phyloP scores from a whole-genome alignment of 2,797 vertebrate genomes.

The Pipistrellus kuhlii region DNA sequence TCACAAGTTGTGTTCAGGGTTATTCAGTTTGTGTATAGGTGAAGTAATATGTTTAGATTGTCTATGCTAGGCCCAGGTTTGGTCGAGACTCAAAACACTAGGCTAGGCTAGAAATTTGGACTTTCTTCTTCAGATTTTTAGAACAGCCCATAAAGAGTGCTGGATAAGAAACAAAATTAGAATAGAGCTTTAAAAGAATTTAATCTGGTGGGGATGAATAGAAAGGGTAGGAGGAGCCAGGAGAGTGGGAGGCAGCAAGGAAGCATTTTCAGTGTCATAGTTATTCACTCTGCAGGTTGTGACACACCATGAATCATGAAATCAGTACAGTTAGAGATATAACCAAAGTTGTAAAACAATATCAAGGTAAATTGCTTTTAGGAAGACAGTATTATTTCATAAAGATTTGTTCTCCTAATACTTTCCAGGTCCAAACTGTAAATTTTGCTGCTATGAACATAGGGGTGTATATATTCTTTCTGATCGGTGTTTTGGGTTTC shows the following conservation, averaged over 20 bases:
- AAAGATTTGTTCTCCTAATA: background rate
- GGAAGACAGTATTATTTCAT: slow-evolving; percentile 36
- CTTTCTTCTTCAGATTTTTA: slow-evolving; percentile 51
- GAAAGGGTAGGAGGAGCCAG: background rate
- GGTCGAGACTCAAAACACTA: background rate
- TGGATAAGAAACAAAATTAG: slow-evolving; percentile 21
- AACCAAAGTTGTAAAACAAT: slow-evolving; percentile 8
- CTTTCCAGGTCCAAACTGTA: too few relatives aligned
- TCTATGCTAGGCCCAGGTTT: background rate
- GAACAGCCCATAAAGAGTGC: background rate
- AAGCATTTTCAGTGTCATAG: background rate
- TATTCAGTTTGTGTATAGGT: background rate
- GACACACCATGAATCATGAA: background rate
- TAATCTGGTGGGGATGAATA: background rate
- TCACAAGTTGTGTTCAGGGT: background rate
- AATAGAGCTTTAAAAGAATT: slow-evolving; percentile 22
- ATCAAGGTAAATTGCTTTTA: background rate
- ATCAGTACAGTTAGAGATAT: background rate
- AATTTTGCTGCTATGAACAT: too few relatives aligned
- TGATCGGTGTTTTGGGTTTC: too few relatives aligned
- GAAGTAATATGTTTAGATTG: background rate
- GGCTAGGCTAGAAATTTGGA: slow-evolving; percentile 13
- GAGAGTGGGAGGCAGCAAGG: background rate
- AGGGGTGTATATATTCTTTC: too few relatives aligned
- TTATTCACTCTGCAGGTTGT: background rate